Evolutionary conservation across 2,888 invertebrate genomes (phyloP).

Genomic region (Sisyra nigra): DNA sequence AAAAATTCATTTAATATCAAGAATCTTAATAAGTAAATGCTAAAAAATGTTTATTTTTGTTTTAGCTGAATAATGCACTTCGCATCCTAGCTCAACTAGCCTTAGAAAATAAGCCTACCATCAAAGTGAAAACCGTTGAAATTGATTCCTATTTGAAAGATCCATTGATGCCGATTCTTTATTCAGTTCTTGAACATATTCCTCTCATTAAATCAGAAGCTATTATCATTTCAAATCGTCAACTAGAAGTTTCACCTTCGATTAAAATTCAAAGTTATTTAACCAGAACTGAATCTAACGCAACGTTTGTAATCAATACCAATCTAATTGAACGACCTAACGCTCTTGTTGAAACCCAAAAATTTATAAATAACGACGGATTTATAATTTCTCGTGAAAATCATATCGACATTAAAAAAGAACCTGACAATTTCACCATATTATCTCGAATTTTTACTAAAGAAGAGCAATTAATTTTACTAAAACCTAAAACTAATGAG

Average conservation of each 20-base stretch:
- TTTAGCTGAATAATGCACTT: slow-evolving; percentile 22
- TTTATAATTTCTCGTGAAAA: slow-evolving; percentile 20
- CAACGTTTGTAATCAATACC: slow-evolving; percentile 16
- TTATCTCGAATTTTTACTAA: slow-evolving; percentile 19
- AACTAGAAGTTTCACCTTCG: slow-evolving; percentile 29
- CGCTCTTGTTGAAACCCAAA: slow-evolving; percentile 27
- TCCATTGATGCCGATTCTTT: slow-evolving; percentile 36
- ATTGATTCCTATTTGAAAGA: slow-evolving; percentile 20
- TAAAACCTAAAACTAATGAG: slow-evolving; percentile 25
- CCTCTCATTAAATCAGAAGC: slow-evolving; percentile 54
- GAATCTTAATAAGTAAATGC: too few relatives aligned
- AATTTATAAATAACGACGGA: slow-evolving; percentile 26
- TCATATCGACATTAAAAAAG: slow-evolving; percentile 15
- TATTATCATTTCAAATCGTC: slow-evolving; percentile 34
- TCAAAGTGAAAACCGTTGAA: slow-evolving; percentile 40
- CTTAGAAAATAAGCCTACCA: slow-evolving; percentile 48
- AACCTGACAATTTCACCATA: slow-evolving; percentile 19
- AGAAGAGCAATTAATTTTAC: slow-evolving; percentile 19
- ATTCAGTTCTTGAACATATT: slow-evolving; percentile 43
- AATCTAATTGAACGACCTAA: slow-evolving; percentile 32
- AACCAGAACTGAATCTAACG: slow-evolving; percentile 22
- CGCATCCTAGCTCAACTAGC: slow-evolving; percentile 50
- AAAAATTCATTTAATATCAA: too few relatives aligned
- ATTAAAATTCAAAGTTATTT: slow-evolving; percentile 46
- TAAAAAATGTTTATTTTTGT: background rate